Evolutionary conservation across 2,797 vertebrate genomes (phyloP).

Genomic region (Margarornis squamiger): DNA sequence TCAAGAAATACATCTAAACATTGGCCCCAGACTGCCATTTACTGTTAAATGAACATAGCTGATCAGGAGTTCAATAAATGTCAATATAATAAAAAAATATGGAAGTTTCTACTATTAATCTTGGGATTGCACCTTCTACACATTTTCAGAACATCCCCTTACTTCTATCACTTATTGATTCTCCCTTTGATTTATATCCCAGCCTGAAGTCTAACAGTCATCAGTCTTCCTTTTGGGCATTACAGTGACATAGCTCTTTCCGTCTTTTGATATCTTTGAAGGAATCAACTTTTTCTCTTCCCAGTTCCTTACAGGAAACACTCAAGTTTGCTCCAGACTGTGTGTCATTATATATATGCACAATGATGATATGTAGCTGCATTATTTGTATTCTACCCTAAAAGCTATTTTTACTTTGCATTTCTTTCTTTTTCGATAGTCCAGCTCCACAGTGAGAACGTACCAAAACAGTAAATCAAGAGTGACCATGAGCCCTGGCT

Average conservation of each 20-base stretch:
- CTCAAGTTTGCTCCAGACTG: not conserved
- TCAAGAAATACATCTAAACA: not conserved
- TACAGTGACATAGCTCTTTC: not conserved
- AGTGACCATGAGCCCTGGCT: constrained; percentile 81
- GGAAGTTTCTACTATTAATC: not conserved
- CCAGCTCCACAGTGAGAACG: constrained; percentile 81
- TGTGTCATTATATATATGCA: not conserved
- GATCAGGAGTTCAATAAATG: not conserved
- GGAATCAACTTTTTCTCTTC: not conserved
- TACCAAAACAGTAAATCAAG: constrained; percentile 82
- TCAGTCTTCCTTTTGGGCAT: not conserved
- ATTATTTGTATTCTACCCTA: constrained; percentile 13
- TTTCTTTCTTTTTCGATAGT: constrained; percentile 78
- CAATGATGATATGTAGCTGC: not conserved
- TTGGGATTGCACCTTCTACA: not conserved
- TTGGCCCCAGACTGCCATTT: not conserved
- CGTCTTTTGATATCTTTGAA: not conserved
- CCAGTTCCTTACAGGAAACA: not conserved
- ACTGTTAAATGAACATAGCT: not conserved
- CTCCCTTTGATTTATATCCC: not conserved
- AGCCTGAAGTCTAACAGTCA: not conserved
- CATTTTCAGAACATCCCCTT: not conserved
- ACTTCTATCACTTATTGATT: not conserved
- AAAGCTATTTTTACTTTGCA: constrained; percentile 55
- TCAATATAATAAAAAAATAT: constrained; percentile 7